Percentiles rank a stretch among this genome's conserved stretches.
phyloP scores from a whole-genome alignment of 2,888 invertebrate species.

The Frankliniella fusca region DNA sequence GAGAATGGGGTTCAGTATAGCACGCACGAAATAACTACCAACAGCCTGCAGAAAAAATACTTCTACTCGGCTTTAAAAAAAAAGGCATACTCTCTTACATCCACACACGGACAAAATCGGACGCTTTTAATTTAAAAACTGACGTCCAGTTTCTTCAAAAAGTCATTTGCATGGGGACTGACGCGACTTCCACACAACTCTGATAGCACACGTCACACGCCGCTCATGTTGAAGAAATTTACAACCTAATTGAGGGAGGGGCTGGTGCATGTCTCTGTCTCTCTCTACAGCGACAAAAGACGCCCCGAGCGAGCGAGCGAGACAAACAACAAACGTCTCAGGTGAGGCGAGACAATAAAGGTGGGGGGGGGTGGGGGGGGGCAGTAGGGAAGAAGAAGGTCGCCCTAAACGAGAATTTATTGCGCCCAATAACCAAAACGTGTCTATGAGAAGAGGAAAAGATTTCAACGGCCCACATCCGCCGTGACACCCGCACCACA shows the following conservation, averaged over 20 bases:
- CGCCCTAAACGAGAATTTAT: constrained; percentile 1
- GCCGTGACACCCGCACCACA: neutral
- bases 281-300: neutral
- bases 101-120: no score
- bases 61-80: no score
- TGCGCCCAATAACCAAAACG: constrained; percentile 7
- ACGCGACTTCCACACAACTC: neutral
- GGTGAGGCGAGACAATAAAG: neutral
- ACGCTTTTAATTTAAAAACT: no score
- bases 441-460: constrained; percentile 4
- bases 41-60: no score
- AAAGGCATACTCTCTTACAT: no score
- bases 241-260: neutral
- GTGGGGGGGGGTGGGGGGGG: neutral
- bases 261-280: neutral
- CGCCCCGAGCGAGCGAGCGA: neutral
- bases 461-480: constrained; percentile 10
- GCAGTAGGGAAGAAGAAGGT: neutral
- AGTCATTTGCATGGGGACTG: no score
- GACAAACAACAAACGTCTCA: neutral
- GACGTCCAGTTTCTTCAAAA: no score
- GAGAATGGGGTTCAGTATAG: neutral
- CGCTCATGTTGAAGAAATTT: neutral
- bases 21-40: neutral
- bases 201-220: neutral